A percentile compares a stretch with the other conserved stretches of the same genome.
Conservation (phyloP, 1,140 invertebrate species). For the Metopolophium dirhodum region DNA sequence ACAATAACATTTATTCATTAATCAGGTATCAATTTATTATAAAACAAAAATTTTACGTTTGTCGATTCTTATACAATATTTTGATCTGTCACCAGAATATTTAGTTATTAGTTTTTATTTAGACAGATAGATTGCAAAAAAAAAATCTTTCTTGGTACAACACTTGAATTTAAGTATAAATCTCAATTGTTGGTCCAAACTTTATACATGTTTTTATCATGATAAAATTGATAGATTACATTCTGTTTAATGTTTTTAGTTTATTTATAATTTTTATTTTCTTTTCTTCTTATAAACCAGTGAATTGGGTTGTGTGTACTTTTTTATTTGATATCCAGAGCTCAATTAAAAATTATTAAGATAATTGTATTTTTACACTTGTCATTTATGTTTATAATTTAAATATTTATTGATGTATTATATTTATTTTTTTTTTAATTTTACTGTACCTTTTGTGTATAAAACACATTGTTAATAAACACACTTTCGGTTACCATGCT, state of each 20-base stretch:
- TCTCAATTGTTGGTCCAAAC: too few relatives aligned
- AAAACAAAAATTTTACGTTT: neutral
- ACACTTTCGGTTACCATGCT: neutral
- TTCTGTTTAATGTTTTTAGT: neutral
- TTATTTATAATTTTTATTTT: neutral
- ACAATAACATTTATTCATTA: neutral
- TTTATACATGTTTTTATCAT: too few relatives aligned
- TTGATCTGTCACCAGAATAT: neutral
- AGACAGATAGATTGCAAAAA: neutral
- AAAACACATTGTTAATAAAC: neutral
- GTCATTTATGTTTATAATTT: neutral
- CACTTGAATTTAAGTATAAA: neutral
- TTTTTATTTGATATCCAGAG: neutral
- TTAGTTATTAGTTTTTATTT: neutral
- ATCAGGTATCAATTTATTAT: neutral
- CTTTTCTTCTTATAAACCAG: neutral
- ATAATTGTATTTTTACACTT: neutral
- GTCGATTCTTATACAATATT: neutral
- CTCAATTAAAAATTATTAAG: neutral
- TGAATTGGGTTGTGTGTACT: neutral
- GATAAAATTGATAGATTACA: neutral
- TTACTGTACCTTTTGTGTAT: neutral
- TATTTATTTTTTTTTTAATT: neutral
- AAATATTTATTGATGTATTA: neutral
- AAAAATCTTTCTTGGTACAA: neutral